Percentiles rank a stretch among this genome's conserved stretches.
Conservation (phyloP, 2,797 vertebrate genomes). For the Lerista edwardsae region DNA sequence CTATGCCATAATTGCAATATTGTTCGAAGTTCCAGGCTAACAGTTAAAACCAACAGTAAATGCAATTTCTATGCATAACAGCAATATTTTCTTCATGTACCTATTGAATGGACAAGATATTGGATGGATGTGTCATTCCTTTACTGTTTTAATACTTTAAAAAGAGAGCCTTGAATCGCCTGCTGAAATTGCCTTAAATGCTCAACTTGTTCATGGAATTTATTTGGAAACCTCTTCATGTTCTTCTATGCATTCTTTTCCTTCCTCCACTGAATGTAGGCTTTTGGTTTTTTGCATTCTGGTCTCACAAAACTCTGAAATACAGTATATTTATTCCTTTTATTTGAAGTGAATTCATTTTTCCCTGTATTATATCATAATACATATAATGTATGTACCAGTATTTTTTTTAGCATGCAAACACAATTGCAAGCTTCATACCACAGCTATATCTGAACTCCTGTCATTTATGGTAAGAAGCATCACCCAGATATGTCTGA, state of each 20-base stretch:
- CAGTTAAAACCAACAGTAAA: neutral
- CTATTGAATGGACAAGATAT: neutral
- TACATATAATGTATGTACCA: constrained; percentile 50
- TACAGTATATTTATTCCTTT: constrained; percentile 65
- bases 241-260: constrained; percentile 34
- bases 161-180: constrained; percentile 68
- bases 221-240: constrained; percentile 50
- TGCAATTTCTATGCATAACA: neutral
- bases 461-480: constrained; percentile 15
- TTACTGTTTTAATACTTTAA: constrained; percentile 28
- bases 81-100: constrained; percentile 12
- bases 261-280: constrained; percentile 14
- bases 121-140: constrained; percentile 34
- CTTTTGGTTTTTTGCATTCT: constrained; percentile 52
- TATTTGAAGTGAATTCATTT: constrained; percentile 60
- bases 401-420: constrained; percentile 59
- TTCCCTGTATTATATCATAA: constrained; percentile 54
- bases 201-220: constrained; percentile 52
- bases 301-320: constrained; percentile 66
- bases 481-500: neutral
- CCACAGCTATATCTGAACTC: constrained; percentile 22
- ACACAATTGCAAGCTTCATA: constrained; percentile 69
- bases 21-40: constrained; percentile 22
- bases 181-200: constrained; percentile 77
- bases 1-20: neutral